Base-by-base conservation (phyloP, 2,888 invertebrate species). In the Micoletzkya japonica region DNA sequence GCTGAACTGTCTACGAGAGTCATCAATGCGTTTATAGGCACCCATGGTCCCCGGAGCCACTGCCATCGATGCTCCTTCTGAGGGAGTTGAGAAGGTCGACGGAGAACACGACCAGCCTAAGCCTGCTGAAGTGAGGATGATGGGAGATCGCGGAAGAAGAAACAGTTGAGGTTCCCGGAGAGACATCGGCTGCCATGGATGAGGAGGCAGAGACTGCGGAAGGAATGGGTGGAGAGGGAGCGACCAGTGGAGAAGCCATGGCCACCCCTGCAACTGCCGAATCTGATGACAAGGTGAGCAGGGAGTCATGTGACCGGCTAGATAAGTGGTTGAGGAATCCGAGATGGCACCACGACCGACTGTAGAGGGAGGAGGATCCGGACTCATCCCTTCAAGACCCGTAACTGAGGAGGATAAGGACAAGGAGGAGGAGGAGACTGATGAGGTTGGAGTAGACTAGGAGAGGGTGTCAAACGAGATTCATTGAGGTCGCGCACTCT, bases 381-480 rank as follows among this genome's bases (percentile, higher is more conserved):
- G 63, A 17, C 54, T 66, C 37, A 54, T 66, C 28, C 14, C 64
- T 6, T 66, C 64, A 1, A 2, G 54, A 26, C 52, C 64, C 0
- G 64, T 66, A 1, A 66, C 64, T n/a, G 64, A 66, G 28, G 64
- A 36, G n/a, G 64, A 66, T 7, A 66, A 66, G 54, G 64, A 66
- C 17, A 28, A 24, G n/a, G 20, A 28, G 36, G 39, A 37, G 20
- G 44, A 26, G n/a, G 64, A 64, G n/a, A n/a, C n/a, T n/a, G 64
- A 64, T 34, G 61, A 61, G 39, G 17, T 6, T 52, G n/a, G 28
- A 14, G 34, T 0, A 2, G n/a, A 28, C 28, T 3, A 17, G 56
- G 17, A 1, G 30, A 57, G 30, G 26, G 56, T 14, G 28, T 14
- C 32, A 32, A n/a, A n/a, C n/a, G n/a, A n/a, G n/a, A 32, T 20